Evolutionary conservation across 1,140 invertebrate species (phyloP).

Genomic region (Microplitis mediator): DNA sequence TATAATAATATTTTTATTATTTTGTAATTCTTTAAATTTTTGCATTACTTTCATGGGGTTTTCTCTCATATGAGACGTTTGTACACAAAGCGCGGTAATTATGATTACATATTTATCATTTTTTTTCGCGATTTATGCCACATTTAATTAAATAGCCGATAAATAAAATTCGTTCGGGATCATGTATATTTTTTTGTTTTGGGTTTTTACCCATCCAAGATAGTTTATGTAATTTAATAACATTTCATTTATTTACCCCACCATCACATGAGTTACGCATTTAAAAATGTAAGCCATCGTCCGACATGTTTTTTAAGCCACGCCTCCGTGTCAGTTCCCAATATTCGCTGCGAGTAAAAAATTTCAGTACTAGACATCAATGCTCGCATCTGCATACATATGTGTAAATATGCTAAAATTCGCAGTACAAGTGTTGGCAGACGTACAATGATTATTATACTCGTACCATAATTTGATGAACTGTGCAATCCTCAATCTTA

Average conservation of each 20-base stretch:
- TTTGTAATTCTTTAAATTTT: not conserved
- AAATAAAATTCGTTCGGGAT: not conserved
- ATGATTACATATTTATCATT: not conserved
- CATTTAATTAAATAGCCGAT: not conserved
- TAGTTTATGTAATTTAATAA: not conserved
- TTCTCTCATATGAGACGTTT: not conserved
- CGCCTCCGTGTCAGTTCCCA: too few relatives aligned
- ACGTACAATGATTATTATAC: too few relatives aligned
- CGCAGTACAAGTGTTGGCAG: too few relatives aligned
- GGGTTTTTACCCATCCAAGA: not conserved
- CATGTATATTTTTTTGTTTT: not conserved
- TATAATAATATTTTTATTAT: too few relatives aligned
- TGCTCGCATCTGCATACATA: too few relatives aligned
- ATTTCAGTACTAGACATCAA: too few relatives aligned
- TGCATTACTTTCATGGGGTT: not conserved
- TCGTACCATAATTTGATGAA: too few relatives aligned
- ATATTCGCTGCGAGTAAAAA: too few relatives aligned
- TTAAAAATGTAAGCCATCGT: too few relatives aligned
- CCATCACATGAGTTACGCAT: not conserved
- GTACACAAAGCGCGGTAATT: not conserved
- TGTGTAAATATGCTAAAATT: too few relatives aligned
- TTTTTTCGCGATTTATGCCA: not conserved
- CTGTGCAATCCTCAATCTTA: too few relatives aligned
- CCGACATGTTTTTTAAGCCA: too few relatives aligned
- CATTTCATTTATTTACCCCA: not conserved